A percentile compares a stretch with the other conserved stretches of the same genome.
Evolutionary conservation across 37 sponge, comb jelly and placozoan species (phyloP).

Genomic region (Petrosia ficiformis): DNA sequence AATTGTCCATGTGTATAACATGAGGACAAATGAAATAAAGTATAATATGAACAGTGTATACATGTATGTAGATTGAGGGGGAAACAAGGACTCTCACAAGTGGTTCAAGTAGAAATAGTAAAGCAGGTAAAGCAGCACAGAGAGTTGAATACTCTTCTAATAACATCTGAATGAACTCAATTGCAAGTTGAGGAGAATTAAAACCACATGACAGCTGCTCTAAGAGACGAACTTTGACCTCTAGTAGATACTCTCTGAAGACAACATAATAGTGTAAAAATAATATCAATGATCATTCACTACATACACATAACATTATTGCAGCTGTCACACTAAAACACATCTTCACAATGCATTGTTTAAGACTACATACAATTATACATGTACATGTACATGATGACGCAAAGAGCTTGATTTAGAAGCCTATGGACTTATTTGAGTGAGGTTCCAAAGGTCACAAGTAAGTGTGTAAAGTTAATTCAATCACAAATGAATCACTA

Average conservation of each 20-base stretch:
- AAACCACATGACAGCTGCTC: constrained; percentile 85
- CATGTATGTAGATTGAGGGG: neutral
- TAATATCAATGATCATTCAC: neutral
- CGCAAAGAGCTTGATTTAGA: no score
- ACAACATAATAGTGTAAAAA: constrained; percentile 5
- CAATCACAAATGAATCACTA: no score
- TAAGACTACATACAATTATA: no score
- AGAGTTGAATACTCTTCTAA: constrained; percentile 71
- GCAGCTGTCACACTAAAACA: neutral
- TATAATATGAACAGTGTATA: neutral
- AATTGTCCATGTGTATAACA: no score
- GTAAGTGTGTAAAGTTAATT: no score
- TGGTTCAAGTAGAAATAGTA: constrained; percentile 67
- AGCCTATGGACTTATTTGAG: no score
- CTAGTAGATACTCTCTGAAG: constrained; percentile 74
- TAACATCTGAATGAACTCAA: constrained; percentile 81
- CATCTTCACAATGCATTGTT: neutral
- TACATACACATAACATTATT: neutral
- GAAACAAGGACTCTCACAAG: constrained; percentile 31
- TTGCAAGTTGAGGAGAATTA: constrained; percentile 77
- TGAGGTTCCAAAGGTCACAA: no score
- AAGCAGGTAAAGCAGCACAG: constrained; percentile 55
- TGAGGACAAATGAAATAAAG: no score
- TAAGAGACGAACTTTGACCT: constrained; percentile 81
- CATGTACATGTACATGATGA: no score